Evolutionary conservation across 2,888 invertebrate genomes (phyloP), one percentile per base, ranked within the genome.

Genomic region (Pristionchus japonicus): DNA sequence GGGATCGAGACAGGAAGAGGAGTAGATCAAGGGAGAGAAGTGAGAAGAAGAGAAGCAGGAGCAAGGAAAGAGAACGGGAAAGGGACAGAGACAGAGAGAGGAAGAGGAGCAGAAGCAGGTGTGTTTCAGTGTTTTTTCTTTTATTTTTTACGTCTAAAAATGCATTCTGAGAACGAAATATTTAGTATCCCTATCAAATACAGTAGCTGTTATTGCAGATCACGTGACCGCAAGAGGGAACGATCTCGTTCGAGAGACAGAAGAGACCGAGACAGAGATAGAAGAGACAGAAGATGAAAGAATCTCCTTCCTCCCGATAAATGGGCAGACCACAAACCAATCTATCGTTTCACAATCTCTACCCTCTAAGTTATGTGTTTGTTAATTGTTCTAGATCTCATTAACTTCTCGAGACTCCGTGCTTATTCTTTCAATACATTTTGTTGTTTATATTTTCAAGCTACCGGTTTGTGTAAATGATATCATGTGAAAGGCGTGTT

Each of bases 231-330:
- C 11, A 89, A 90, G n/a, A 80, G 89, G 9, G 89, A 89, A 83
- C 86, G 91, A 27, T 89, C 89, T 49, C 89, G 89, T 70, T 90
- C 91, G 31, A 85, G 89, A 34, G 88, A 89, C 34, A 90, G 90
- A 89, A 74, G 90, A 49, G 87, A 87, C 61, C 20, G 43, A 57
- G 70, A 74, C 57, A 49, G 86, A 34, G 87, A 87, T 61, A 57
- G 77, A 49, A 86, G 86, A 34, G 86, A 86, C 34, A 67, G 86
- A 70, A 67, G 86, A 86, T 86, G 70, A 86, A 27, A 15, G 7
- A 40, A 47, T 40, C 40, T 27, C 43, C 7, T 20, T 11, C 17
- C 57, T 20, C 20, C 20, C 17, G 57, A 49, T 43, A n/a, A 40
- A 64, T 85, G 15, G 13, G 4, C 1, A 43, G 13, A 31, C n/a